Evolutionary conservation across 1,140 invertebrate species (phyloP).

Genomic region (Trichoplusia ni): DNA sequence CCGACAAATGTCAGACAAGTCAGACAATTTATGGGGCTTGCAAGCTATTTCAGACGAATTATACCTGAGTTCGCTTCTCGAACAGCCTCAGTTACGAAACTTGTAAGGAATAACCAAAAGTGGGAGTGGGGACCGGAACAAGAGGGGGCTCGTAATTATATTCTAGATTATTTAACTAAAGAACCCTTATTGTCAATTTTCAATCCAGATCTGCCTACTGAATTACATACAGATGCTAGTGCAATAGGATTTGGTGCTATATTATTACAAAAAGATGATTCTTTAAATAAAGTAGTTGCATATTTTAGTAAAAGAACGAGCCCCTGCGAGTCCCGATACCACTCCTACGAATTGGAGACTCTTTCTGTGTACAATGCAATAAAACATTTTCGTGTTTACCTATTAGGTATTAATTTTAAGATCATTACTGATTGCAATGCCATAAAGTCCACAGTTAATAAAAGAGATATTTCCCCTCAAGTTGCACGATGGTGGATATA

Average conservation of each 20-base stretch:
- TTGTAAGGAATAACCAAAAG: slow-evolving; percentile 4
- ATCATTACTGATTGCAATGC: slow-evolving; percentile 46
- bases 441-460: slow-evolving; percentile 56
- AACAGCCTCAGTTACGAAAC: slow-evolving; percentile 45
- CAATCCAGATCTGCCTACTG: slow-evolving; percentile 40
- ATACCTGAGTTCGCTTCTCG: slow-evolving; percentile 42
- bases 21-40: slow-evolving; percentile 44
- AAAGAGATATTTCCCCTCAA: slow-evolving; percentile 60
- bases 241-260: slow-evolving; percentile 59
- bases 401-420: slow-evolving; percentile 24
- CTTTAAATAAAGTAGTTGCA: slow-evolving; percentile 38
- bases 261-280: slow-evolving; percentile 42
- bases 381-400: slow-evolving; percentile 39
- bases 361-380: slow-evolving; percentile 57
- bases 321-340: not conserved
- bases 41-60: slow-evolving; percentile 46
- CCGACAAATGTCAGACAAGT: slow-evolving; percentile 45
- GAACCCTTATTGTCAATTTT: slow-evolving; percentile 48
- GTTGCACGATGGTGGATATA: slow-evolving; percentile 65
- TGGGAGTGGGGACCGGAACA: slow-evolving; percentile 43
- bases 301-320: slow-evolving; percentile 51
- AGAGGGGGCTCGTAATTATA: slow-evolving; percentile 40
- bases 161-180: slow-evolving; percentile 40
- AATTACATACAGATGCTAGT: slow-evolving; percentile 53
- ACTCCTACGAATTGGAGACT: slow-evolving; percentile 51